Conservation (phyloP, 1,140 invertebrate species). For the Drosophila kikkawai region DNA sequence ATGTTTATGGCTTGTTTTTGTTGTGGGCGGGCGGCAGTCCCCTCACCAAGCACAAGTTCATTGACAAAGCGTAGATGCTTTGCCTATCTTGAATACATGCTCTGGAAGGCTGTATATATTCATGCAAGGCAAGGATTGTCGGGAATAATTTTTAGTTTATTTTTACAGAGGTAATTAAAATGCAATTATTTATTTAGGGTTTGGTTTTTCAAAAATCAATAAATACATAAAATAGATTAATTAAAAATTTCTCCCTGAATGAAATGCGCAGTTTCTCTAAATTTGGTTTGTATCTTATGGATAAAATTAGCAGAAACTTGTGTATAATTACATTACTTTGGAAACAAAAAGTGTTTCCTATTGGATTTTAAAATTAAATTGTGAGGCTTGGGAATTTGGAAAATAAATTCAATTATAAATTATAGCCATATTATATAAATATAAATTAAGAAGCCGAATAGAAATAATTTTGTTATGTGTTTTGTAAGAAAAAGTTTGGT, state of each 20-base stretch:
- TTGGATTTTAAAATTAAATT: not conserved
- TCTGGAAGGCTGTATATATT: not conserved
- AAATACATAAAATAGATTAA: not conserved
- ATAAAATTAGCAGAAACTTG: not conserved
- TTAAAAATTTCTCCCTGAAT: not conserved
- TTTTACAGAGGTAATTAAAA: not conserved
- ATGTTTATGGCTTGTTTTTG: slow-evolving; percentile 15
- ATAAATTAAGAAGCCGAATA: too few species aligned
- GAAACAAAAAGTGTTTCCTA: not conserved
- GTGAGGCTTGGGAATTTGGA: not conserved
- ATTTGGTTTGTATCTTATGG: not conserved
- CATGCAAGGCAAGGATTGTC: not conserved
- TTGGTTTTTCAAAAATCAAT: not conserved
- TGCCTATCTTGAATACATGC: not conserved
- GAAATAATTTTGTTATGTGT: not conserved
- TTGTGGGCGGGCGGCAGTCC: slow-evolving; percentile 1
- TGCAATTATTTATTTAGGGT: not conserved
- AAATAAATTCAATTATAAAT: too few species aligned
- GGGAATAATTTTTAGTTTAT: not conserved
- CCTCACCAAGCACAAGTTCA: slow-evolving; percentile 5
- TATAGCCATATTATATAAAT: too few species aligned
- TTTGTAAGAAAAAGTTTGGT: not conserved
- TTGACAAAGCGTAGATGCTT: slow-evolving; percentile 1
- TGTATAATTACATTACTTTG: not conserved
- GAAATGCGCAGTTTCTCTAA: not conserved